Evolutionary conservation across 2,888 invertebrate species (phyloP).

Genomic region (Nemotelus nigrinus): DNA sequence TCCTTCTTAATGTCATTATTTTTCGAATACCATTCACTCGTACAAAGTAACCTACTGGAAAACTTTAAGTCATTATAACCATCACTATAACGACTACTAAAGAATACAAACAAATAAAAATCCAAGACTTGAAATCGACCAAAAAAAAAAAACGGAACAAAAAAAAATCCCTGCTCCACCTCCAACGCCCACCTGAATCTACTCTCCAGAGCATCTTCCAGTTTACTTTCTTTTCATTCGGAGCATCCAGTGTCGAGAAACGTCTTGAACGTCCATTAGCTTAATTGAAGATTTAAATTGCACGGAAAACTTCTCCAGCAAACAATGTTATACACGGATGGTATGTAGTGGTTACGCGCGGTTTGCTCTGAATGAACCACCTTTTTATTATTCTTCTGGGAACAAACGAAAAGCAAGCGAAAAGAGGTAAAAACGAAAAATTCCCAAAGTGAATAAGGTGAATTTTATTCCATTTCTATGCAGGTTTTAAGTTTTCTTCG

Average conservation of each 20-base stretch:
- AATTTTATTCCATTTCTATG: neutral
- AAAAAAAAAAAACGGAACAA: too few relatives aligned
- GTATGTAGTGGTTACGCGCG: conserved; percentile 3
- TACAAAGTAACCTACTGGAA: too few relatives aligned
- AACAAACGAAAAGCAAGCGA: neutral
- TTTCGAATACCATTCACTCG: too few relatives aligned
- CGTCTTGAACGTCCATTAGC: conserved; percentile 42
- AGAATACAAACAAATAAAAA: too few relatives aligned
- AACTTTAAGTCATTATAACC: too few relatives aligned
- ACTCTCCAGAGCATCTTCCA: too few relatives aligned
- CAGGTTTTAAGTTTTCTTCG: neutral
- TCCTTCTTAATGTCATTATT: too few relatives aligned
- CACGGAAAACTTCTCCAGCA: conserved; percentile 23
- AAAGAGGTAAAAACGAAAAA: neutral
- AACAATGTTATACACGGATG: conserved; percentile 20
- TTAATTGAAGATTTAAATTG: conserved; percentile 42
- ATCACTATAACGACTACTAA: too few relatives aligned
- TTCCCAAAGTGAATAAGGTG: neutral
- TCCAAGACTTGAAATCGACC: too few relatives aligned
- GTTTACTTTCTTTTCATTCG: too few relatives aligned
- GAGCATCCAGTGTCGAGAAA: neutral
- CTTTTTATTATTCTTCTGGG: neutral
- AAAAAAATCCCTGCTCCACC: too few relatives aligned
- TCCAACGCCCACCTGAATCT: too few relatives aligned
- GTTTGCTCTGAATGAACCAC: neutral